Percentiles rank a stretch among this genome's conserved stretches.
phyloP scores from a whole-genome alignment of 1,140 invertebrate genomes.

The Brachionus manjavacas region DNA sequence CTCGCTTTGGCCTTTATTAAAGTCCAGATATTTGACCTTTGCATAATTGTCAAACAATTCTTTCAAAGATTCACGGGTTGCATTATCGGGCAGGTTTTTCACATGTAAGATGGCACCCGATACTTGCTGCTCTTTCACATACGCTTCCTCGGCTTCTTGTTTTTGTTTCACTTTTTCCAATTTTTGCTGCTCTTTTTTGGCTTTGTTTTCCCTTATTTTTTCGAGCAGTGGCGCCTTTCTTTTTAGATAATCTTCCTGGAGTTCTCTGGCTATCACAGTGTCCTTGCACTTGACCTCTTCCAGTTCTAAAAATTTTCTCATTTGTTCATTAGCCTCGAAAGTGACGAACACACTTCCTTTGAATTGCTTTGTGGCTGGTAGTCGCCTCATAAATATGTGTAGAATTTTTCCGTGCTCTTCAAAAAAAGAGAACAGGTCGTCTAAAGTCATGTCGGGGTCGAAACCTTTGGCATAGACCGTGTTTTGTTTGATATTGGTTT shows the following conservation, averaged over 20 bases:
- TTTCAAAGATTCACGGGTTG: slow-evolving; percentile 27
- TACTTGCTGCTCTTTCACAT: slow-evolving; percentile 24
- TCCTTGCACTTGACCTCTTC: slow-evolving; percentile 1
- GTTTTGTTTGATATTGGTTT: slow-evolving; percentile 3
- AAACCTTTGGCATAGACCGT: slow-evolving; percentile 41
- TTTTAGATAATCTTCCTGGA: slow-evolving; percentile 40
- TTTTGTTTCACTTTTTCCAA: slow-evolving; percentile 26
- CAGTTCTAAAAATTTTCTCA: slow-evolving; percentile 24
- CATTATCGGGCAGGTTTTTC: neutral
- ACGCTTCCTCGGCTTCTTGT: slow-evolving; percentile 16
- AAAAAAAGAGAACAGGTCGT: slow-evolving; percentile 10
- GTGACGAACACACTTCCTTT: slow-evolving; percentile 40
- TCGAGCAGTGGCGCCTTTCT: slow-evolving; percentile 26
- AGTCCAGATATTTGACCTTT: slow-evolving; percentile 7
- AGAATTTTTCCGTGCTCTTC: slow-evolving; percentile 21
- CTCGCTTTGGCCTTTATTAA: slow-evolving; percentile 3
- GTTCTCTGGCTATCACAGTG: neutral
- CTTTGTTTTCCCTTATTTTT: slow-evolving; percentile 12
- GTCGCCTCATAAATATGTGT: slow-evolving; percentile 33
- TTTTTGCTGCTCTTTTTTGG: slow-evolving; percentile 25
- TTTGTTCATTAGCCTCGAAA: slow-evolving; percentile 34
- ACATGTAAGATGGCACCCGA: slow-evolving; percentile 14
- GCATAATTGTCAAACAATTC: slow-evolving; percentile 22
- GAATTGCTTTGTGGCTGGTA: slow-evolving; percentile 8
- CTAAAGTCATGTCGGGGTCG: neutral